Percentiles rank a stretch among this genome's conserved stretches.
phyloP scores from a whole-genome alignment of 1,140 invertebrate genomes.

The Phymorhynchus buccinoides region DNA sequence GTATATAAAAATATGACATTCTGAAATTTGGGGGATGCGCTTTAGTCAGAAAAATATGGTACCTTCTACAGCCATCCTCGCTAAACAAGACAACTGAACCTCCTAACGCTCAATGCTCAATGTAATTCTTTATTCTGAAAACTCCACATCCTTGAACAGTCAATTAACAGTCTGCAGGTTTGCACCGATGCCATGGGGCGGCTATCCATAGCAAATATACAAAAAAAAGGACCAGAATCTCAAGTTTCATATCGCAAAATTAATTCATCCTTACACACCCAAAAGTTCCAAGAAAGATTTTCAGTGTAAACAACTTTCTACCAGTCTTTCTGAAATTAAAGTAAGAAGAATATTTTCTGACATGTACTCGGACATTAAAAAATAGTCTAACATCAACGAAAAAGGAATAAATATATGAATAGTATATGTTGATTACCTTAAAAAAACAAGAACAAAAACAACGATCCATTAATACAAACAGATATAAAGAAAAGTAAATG shows the following conservation, averaged over 20 bases:
- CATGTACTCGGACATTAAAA: background rate
- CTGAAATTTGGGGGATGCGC: too few species aligned
- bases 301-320: background rate
- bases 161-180: conserved; percentile 11
- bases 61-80: too few species aligned
- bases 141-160: background rate
- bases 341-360: background rate
- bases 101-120: too few species aligned
- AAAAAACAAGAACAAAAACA: background rate
- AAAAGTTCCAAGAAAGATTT: background rate
- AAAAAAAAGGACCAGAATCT: conserved; percentile 12
- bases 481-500: background rate
- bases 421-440: background rate
- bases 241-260: background rate
- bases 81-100: too few species aligned
- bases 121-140: conserved; percentile 15
- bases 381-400: too few species aligned
- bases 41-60: too few species aligned
- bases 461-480: background rate
- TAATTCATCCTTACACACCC: background rate
- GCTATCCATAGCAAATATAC: conserved; percentile 8
- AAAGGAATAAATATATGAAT: too few species aligned
- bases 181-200: background rate
- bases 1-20: too few species aligned
- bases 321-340: background rate